phyloP scores from a whole-genome alignment of 2,888 invertebrate genomes.

The Willowsia nigromaculata region DNA sequence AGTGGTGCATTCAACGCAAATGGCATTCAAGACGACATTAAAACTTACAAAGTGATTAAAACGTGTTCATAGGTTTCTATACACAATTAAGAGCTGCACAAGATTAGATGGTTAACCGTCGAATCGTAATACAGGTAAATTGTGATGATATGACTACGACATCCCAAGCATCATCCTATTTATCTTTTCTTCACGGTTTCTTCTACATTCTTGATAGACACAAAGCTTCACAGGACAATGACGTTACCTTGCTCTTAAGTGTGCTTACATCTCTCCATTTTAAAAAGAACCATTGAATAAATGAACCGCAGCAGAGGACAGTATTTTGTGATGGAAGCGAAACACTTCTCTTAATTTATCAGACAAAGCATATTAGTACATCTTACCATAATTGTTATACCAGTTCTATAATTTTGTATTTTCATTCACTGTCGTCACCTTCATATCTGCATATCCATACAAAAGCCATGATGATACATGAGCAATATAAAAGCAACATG shows the following conservation, averaged over 20 bases:
- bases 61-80: too few relatives aligned
- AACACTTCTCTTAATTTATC: too few relatives aligned
- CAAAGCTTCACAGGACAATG: background rate
- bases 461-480: background rate
- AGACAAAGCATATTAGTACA: conserved; percentile 21
- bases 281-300: background rate
- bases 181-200: too few relatives aligned
- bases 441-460: background rate
- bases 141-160: too few relatives aligned
- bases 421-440: background rate
- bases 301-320: background rate
- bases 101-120: too few relatives aligned
- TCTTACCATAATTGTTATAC: background rate
- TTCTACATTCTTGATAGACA: too few relatives aligned
- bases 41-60: too few relatives aligned
- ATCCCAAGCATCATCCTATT: too few relatives aligned
- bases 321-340: background rate
- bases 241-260: background rate
- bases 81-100: too few relatives aligned
- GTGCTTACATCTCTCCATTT: background rate
- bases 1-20: too few relatives aligned
- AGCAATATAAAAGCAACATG: background rate
- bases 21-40: too few relatives aligned
- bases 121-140: too few relatives aligned
- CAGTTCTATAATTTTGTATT: background rate